Conservation (phyloP, 2,888 invertebrate genomes). For the Beris chalybata region DNA sequence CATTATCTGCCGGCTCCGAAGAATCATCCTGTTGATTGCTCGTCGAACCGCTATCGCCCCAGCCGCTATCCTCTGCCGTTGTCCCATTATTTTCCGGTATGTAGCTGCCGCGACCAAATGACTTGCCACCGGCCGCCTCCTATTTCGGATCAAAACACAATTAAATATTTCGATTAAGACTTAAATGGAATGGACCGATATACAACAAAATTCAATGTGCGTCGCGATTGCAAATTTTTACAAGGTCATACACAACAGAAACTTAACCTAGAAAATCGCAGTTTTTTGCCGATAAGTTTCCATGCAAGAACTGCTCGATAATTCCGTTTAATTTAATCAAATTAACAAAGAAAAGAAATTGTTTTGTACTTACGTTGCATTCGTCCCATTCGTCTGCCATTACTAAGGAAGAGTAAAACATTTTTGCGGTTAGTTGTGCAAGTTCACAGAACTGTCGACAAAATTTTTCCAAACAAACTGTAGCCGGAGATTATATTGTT, state of each 20-base stretch:
- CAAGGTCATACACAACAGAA: conserved; percentile 25
- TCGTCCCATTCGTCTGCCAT: conserved; percentile 45
- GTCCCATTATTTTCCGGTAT: conserved; percentile 48
- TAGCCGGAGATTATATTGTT: conserved; percentile 26
- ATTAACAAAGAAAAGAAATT: no score
- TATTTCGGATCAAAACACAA: background rate
- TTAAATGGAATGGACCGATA: background rate
- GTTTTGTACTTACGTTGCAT: background rate
- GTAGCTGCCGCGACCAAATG: conserved; percentile 34
- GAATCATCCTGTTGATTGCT: background rate
- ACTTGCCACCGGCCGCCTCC: conserved; percentile 26
- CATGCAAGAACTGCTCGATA: background rate
- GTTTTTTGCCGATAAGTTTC: conserved; percentile 10
- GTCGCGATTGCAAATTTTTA: background rate
- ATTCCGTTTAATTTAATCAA: background rate
- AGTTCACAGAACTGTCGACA: background rate
- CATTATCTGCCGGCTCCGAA: conserved; percentile 43
- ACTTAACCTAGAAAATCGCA: conserved; percentile 30
- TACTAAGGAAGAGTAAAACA: conserved; percentile 39
- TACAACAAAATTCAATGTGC: background rate
- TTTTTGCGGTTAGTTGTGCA: conserved; percentile 22
- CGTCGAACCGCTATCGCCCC: conserved; percentile 54
- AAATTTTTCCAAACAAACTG: conserved; percentile 20
- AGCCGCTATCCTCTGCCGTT: conserved; percentile 53
- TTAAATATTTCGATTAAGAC: background rate